Conservation (phyloP, 2,113 vertebrate species). For the Corythaixoides concolor region DNA sequence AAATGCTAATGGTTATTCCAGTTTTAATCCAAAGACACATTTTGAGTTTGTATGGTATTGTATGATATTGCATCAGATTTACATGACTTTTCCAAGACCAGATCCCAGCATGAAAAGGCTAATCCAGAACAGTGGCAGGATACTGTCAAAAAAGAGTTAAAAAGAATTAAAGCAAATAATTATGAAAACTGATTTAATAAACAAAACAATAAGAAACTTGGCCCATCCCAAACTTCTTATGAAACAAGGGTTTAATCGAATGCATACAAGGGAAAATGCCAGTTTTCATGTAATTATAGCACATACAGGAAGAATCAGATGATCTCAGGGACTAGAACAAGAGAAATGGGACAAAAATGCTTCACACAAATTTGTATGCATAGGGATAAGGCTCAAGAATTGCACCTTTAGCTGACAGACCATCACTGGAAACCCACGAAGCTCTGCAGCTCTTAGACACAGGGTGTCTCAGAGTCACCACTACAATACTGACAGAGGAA, state of each 20-base stretch:
- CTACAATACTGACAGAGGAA: not conserved
- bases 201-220: not conserved
- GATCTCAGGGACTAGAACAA: not conserved
- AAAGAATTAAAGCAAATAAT: not conserved
- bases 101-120: not conserved
- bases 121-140: slow-evolving; percentile 22
- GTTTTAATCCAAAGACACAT: not conserved
- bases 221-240: not conserved
- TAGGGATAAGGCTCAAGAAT: not conserved
- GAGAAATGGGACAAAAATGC: not conserved
- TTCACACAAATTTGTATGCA: not conserved
- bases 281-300: not conserved
- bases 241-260: not conserved
- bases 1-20: not conserved
- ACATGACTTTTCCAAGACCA: not conserved
- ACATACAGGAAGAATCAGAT: not conserved
- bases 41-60: not conserved
- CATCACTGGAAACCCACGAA: not conserved
- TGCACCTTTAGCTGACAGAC: not conserved
- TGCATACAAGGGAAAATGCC: not conserved
- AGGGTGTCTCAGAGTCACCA: not conserved
- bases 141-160: not conserved
- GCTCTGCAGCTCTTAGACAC: not conserved
- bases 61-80: not conserved
- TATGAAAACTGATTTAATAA: not conserved